phyloP scores from a whole-genome alignment of 2,888 invertebrate genomes.

The Dusona sp. region DNA sequence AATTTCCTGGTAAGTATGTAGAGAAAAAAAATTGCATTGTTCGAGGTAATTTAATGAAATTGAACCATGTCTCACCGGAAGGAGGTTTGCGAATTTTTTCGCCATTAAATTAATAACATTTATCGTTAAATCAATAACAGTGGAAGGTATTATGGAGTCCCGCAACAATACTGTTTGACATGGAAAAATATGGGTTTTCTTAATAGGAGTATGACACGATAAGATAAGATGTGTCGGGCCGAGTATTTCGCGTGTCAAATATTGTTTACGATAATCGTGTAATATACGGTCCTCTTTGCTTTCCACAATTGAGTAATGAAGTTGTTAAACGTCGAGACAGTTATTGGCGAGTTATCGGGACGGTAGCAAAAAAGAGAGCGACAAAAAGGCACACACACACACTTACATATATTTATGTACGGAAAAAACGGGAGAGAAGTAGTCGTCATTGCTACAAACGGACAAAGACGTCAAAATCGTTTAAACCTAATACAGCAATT shows the following conservation, averaged over 20 bases:
- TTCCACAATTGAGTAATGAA: conserved; percentile 71
- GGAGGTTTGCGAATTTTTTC: background rate
- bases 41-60: too few relatives aligned
- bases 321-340: conserved; percentile 67
- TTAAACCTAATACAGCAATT: conserved; percentile 61
- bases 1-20: too few relatives aligned
- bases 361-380: conserved; percentile 36
- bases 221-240: conserved; percentile 39
- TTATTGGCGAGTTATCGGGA: conserved; percentile 59
- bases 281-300: conserved; percentile 52
- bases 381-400: background rate
- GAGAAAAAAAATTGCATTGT: too few relatives aligned
- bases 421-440: conserved; percentile 14
- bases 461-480: conserved; percentile 48
- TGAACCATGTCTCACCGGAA: too few relatives aligned
- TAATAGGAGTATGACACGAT: conserved; percentile 23
- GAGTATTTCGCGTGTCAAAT: conserved; percentile 56
- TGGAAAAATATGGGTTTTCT: conserved; percentile 6
- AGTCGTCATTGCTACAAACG: background rate
- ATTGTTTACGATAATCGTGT: conserved; percentile 49
- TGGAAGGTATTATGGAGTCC: background rate
- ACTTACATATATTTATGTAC: background rate
- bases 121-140: background rate
- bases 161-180: background rate
- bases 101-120: background rate